Base-by-base conservation (phyloP, 1,140 invertebrate species). In the Megathymus violae region DNA sequence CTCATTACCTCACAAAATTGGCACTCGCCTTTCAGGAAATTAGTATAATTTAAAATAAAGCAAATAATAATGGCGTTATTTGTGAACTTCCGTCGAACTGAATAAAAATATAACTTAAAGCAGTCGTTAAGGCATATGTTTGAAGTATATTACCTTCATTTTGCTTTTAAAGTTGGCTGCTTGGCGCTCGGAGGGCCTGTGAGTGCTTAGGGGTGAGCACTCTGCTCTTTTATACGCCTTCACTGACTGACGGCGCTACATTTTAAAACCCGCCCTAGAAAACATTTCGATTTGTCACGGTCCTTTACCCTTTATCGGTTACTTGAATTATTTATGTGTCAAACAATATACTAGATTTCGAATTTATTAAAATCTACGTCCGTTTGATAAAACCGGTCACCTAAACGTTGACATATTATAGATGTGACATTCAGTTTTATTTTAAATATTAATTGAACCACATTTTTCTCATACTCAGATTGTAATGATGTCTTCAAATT, bases 61-160 rank as follows among this genome's bases (percentile, higher is more conserved):
- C n/a, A n/a, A n/a, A n/a, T n/a, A n/a, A n/a, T n/a, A n/a, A n/a
- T n/a, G n/a, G n/a, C n/a, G n/a, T n/a, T n/a, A n/a, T n/a, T n/a
- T n/a, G n/a, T n/a, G n/a, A n/a, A n/a, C n/a, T n/a, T n/a, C n/a
- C n/a, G n/a, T n/a, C n/a, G n/a, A n/a, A n/a, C n/a, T n/a, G n/a
- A n/a, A n/a, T n/a, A n/a, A n/a, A n/a, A n/a, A n/a, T n/a, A n/a
- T n/a, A n/a, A n/a, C n/a, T n/a, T n/a, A n/a, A n/a, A n/a, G n/a
- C n/a, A n/a, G n/a, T n/a, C n/a, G n/a, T n/a, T n/a, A n/a, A n/a
- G n/a, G n/a, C n/a, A n/a, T 31, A 4, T 7, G 27, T 16, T 22
- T n/a, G n/a, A n/a, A 11, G 1, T 7, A 52, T 17, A 6, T 11
- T 88, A 85, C 82, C 85, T 88, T 84, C 85, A 88, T 88, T 60